These are phyloP conservation scores for Podiceps cristatus DNA, from an alignment of 2,113 vertebrate genomes.

Conservation along the genomic window DNA sequence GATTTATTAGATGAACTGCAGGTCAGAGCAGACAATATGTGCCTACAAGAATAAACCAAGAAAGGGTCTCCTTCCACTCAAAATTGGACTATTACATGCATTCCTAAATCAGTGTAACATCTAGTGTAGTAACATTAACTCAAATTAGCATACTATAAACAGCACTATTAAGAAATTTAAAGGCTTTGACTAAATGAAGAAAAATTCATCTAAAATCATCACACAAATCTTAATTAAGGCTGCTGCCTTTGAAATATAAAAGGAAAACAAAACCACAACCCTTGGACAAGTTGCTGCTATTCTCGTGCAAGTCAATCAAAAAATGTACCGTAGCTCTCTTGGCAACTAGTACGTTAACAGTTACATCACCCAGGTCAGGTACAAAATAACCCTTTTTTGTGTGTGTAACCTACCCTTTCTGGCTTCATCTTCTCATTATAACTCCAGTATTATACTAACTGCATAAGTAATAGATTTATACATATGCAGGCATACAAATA, in stretches of 20 bases:
- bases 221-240: conserved; percentile 59
- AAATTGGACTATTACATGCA: not conserved
- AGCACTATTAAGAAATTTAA: conserved; percentile 49
- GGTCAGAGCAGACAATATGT: conserved; percentile 7
- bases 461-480: not conserved
- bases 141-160: conserved; percentile 55
- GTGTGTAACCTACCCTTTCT: not conserved
- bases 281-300: not conserved
- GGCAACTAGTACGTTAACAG: not conserved
- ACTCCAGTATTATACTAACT: not conserved
- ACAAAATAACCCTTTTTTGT: not conserved
- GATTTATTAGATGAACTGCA: conserved; percentile 51
- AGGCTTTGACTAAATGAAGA: conserved; percentile 33
- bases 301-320: not conserved
- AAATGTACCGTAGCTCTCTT: not conserved
- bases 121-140: conserved; percentile 35
- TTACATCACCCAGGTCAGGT: not conserved
- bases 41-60: conserved; percentile 1
- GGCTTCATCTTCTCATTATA: not conserved
- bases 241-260: conserved; percentile 18
- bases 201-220: conserved; percentile 37
- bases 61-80: conserved; percentile 1
- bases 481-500: not conserved
- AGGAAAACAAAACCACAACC: conserved; percentile 10
- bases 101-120: conserved; percentile 38